Evolutionary conservation across 2,797 vertebrate species (phyloP), one percentile per base, ranked within the genome.

Genomic region (Adrianichthys oophorus): DNA sequence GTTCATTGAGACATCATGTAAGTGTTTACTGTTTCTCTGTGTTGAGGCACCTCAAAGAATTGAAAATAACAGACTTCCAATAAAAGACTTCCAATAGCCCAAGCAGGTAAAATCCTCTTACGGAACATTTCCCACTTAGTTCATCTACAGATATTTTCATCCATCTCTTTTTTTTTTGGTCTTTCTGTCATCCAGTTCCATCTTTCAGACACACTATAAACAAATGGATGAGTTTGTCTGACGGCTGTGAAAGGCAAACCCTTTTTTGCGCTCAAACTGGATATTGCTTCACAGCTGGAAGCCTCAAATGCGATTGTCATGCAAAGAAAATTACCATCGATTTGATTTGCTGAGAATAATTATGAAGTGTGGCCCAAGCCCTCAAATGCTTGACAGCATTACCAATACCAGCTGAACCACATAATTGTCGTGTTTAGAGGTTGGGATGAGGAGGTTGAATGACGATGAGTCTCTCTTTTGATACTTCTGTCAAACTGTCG

Each of bases 331-430:
- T 85, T 73, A 79, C 78, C 78, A 80, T 79, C 65, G 62, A 88
- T 88, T 90, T 82, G 85, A 91, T 90, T 89, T 85, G 82, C 60
- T 45, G 74, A 82, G 85, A 89, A 91, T 88, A 91, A 91, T 91
- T 91, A 89, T 87, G 83, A 74, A 75, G 78, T 77, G 79, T 84
- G 79, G 75, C 62, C 66, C 59, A 84, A 79, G 65, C 44, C 57
- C 63, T 77, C 71, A 58, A 56, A 74, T 62, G 74, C 78, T 78
- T 78, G 73, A 79, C 69, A 74, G 82, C 74, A 53, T 68, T 59
- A 76, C 57, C 60, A 67, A 76, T 57, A 46, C 48, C 32, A 54
- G 57, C 70, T 82, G 62, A 73, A 64, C 52, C 69, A 65, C 63
- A 70, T 80, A 83, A 85, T 85, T 82, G 82, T 84, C 80, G 72